A percentile compares a stretch with the other conserved stretches of the same genome.
Conservation (phyloP, 2,888 invertebrate genomes). For the Steromphala cineraria region DNA sequence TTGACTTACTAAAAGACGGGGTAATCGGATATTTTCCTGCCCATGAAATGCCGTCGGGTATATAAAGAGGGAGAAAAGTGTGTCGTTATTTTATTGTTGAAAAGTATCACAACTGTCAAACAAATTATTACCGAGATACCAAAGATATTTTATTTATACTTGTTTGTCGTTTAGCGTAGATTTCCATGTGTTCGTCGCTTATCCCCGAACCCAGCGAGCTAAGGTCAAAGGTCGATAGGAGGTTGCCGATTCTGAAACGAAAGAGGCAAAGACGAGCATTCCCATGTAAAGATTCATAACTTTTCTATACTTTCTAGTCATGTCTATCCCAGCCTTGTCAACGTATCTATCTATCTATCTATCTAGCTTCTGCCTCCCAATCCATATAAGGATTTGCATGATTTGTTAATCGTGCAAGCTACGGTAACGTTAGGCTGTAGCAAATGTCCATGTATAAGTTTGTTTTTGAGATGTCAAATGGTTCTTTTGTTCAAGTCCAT, state of each 20-base stretch:
- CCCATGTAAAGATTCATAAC: slow-evolving; percentile 14
- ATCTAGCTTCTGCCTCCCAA: too few species aligned
- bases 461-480: slow-evolving; percentile 13
- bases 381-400: too few species aligned
- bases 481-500: slow-evolving; percentile 12
- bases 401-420: too few species aligned
- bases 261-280: background rate
- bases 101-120: background rate
- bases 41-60: too few species aligned
- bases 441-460: background rate
- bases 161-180: slow-evolving; percentile 16
- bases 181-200: background rate
- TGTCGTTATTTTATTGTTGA: too few species aligned
- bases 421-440: too few species aligned
- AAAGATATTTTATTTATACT: slow-evolving; percentile 17
- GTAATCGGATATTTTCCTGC: too few species aligned
- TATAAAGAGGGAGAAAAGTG: too few species aligned
- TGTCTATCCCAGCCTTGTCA: too few species aligned
- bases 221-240: background rate
- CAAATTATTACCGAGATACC: background rate
- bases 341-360: too few species aligned
- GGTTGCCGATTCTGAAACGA: background rate
- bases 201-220: background rate
- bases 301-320: slow-evolving; percentile 12
- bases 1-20: too few species aligned